phyloP scores from a whole-genome alignment of 1,140 invertebrate species.

The Saxidomus purpurata region DNA sequence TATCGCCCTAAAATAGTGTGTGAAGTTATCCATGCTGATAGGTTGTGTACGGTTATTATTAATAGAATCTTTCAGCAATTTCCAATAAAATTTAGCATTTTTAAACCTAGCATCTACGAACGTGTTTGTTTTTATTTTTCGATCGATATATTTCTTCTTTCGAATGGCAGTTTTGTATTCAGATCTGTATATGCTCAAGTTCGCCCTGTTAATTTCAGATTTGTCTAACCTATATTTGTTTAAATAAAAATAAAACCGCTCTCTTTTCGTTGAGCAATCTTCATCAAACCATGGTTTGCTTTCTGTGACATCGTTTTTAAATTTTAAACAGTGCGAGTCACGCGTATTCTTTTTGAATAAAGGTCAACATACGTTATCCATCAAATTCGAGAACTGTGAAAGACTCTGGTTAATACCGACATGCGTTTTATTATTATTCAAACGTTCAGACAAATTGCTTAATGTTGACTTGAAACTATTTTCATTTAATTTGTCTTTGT shows the following conservation, averaged over 20 bases:
- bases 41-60: background rate
- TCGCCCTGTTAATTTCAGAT: background rate
- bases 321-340: background rate
- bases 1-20: constrained; percentile 18
- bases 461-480: too few relatives aligned
- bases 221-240: background rate
- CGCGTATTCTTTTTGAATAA: background rate
- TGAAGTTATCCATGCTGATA: background rate
- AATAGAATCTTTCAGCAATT: background rate
- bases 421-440: too few relatives aligned
- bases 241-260: background rate
- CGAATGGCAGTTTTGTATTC: constrained; percentile 13
- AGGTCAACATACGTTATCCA: background rate
- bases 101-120: background rate
- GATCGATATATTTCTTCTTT: background rate
- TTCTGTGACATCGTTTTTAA: background rate
- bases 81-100: constrained; percentile 30
- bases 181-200: background rate
- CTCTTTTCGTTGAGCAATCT: background rate
- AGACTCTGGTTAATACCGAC: too few relatives aligned
- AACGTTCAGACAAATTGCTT: too few relatives aligned
- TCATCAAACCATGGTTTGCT: constrained; percentile 41
- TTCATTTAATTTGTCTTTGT: background rate
- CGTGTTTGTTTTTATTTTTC: background rate
- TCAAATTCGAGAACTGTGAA: background rate